Evolutionary conservation across 2,888 invertebrate genomes (phyloP).

Genomic region (Tricholauxania praeusta): DNA sequence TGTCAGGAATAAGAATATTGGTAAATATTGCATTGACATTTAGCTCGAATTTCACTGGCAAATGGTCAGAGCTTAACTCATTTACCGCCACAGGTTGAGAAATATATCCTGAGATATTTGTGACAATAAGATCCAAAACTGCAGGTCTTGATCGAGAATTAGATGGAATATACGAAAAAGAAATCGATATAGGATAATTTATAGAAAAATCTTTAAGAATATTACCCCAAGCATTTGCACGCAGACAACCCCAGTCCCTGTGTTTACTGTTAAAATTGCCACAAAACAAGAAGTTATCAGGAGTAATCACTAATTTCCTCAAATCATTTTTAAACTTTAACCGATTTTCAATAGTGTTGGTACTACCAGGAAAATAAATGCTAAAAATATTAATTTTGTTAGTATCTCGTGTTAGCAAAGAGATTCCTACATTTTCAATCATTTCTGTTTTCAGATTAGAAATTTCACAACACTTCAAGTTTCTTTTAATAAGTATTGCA

Average conservation of each 20-base stretch:
- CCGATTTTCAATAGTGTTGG: conserved; percentile 6
- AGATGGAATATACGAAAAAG: conserved; percentile 31
- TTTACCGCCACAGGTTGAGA: conserved; percentile 21
- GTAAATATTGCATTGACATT: background rate
- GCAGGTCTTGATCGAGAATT: conserved; percentile 21
- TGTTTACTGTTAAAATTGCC: conserved; percentile 40
- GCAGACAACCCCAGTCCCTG: conserved; percentile 38
- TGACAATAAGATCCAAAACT: conserved; percentile 28
- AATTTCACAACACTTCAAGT: too few relatives aligned
- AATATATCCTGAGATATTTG: conserved; percentile 25
- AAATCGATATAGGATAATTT: conserved; percentile 26
- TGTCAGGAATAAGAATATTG: background rate
- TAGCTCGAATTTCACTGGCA: conserved; percentile 17
- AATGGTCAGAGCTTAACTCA: conserved; percentile 34
- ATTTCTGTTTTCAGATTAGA: too few relatives aligned
- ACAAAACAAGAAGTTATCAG: conserved; percentile 29
- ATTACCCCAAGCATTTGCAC: conserved; percentile 41
- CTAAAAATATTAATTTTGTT: background rate
- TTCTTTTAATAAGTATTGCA: too few relatives aligned
- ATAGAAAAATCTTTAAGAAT: conserved; percentile 28
- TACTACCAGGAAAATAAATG: conserved; percentile 25
- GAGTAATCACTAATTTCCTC: conserved; percentile 22
- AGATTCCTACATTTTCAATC: too few relatives aligned
- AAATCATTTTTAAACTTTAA: conserved; percentile 33
- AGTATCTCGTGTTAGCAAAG: background rate